phyloP scores from a whole-genome alignment of 2,888 invertebrate genomes.

The Oligia latruncula region DNA sequence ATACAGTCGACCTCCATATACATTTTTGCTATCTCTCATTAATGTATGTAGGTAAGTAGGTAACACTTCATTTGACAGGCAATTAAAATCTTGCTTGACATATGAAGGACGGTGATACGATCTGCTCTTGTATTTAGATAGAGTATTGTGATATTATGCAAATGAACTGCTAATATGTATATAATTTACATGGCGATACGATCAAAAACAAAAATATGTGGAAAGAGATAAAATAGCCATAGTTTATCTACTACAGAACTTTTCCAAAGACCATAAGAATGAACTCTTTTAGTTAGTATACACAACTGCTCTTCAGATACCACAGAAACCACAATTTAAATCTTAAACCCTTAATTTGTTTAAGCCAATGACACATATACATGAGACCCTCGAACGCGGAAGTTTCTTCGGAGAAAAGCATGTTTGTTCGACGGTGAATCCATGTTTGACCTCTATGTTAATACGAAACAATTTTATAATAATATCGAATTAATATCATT shows the following conservation, averaged over 20 bases:
- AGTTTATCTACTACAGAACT: neutral
- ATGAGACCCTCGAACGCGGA: neutral
- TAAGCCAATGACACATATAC: neutral
- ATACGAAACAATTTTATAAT: neutral
- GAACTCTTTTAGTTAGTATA: neutral
- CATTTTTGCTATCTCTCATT: constrained; percentile 35
- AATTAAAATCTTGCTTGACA: constrained; percentile 63
- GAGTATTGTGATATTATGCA: constrained; percentile 36
- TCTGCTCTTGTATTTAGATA: constrained; percentile 40
- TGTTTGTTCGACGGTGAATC: neutral
- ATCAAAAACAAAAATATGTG: neutral
- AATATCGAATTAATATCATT: neutral
- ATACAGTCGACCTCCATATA: constrained; percentile 41
- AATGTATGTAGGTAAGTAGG: constrained; percentile 63
- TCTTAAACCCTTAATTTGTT: neutral
- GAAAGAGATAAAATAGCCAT: neutral
- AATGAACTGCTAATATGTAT: constrained; percentile 25
- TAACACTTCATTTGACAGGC: constrained; percentile 58
- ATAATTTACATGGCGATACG: neutral
- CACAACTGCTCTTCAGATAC: neutral
- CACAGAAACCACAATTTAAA: neutral
- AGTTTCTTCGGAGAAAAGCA: neutral
- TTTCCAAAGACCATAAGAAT: no score
- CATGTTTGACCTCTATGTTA: neutral
- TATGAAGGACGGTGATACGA: constrained; percentile 62